Conservation (phyloP, 2,113 vertebrate species). For the Octodon degus region DNA sequence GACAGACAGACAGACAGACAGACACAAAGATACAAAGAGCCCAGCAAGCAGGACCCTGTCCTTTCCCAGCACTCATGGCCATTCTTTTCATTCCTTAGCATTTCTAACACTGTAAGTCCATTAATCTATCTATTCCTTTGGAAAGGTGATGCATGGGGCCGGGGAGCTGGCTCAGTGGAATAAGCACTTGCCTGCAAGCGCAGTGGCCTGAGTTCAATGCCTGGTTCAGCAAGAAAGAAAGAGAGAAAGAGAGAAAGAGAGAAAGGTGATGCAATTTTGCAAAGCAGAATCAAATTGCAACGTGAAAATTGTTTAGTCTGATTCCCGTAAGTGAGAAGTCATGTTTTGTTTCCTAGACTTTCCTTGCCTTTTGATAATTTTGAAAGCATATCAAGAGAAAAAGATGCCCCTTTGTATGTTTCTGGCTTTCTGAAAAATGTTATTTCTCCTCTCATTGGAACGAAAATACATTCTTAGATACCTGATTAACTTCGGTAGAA, state of each 20-base stretch:
- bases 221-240: too few relatives aligned
- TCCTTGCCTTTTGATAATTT: background rate
- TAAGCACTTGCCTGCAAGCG: too few relatives aligned
- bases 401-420: background rate
- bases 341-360: background rate
- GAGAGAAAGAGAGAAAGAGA: too few relatives aligned
- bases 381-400: background rate
- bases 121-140: background rate
- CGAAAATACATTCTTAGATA: conserved; percentile 28
- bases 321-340: background rate
- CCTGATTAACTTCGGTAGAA: background rate
- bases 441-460: background rate
- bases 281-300: background rate
- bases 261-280: background rate
- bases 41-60: background rate
- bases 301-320: background rate
- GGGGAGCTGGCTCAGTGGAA: too few relatives aligned
- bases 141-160: too few relatives aligned
- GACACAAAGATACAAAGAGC: background rate
- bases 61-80: background rate
- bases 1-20: background rate
- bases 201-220: too few relatives aligned
- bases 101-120: background rate
- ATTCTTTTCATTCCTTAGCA: background rate
- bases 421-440: background rate